Conservation (phyloP, 2,888 invertebrate species). For the Pharmacophagus antenor region DNA sequence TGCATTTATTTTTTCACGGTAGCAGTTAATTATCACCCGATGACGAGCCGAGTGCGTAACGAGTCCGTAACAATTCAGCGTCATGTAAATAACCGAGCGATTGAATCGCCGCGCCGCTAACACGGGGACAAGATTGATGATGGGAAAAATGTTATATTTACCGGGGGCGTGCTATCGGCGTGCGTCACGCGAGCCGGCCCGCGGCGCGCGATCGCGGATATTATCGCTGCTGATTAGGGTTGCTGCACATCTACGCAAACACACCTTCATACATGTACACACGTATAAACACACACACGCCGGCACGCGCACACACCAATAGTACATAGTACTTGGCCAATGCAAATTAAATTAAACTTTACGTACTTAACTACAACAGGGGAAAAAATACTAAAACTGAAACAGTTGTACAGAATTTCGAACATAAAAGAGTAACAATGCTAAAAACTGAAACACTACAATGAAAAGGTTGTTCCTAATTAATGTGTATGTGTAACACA, state of each 20-base stretch:
- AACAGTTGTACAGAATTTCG: too few relatives aligned
- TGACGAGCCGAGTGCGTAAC: conserved; percentile 20
- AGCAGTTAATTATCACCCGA: conserved; percentile 22
- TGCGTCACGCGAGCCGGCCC: conserved; percentile 34
- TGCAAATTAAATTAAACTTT: too few relatives aligned
- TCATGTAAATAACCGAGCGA: conserved; percentile 53
- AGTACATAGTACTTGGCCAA: neutral
- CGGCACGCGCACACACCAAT: neutral
- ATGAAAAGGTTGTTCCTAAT: too few relatives aligned
- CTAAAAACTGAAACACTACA: too few relatives aligned
- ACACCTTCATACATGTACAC: neutral
- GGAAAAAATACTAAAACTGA: too few relatives aligned
- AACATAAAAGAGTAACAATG: too few relatives aligned
- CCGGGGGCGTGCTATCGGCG: conserved; percentile 41
- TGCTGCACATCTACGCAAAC: neutral
- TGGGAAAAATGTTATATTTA: conserved; percentile 50
- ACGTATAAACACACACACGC: neutral
- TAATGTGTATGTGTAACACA: too few relatives aligned
- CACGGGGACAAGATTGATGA: conserved; percentile 58
- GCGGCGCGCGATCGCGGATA: conserved; percentile 13
- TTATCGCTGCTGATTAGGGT: conserved; percentile 19
- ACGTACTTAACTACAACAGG: too few relatives aligned
- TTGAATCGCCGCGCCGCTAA: conserved; percentile 51
- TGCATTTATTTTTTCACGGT: neutral
- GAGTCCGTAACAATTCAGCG: conserved; percentile 25